These are phyloP conservation scores for Sebastes nivosus DNA, from an alignment of 2,797 vertebrate species.

Conservation along the genomic window DNA sequence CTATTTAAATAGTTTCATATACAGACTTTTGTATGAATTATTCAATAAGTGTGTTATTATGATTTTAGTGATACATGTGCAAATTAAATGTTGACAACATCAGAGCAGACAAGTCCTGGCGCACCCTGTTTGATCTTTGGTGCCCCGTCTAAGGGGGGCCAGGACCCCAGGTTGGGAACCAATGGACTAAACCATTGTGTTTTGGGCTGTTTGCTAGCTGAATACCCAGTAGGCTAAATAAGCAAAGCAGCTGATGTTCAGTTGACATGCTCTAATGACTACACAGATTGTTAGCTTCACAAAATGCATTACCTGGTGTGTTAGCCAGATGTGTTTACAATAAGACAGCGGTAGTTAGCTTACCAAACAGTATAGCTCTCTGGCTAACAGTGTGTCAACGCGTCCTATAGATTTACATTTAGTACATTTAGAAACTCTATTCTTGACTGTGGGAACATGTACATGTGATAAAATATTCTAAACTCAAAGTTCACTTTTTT, in stretches of 20 bases:
- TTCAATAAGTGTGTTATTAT: no score
- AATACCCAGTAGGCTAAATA: constrained; percentile 8
- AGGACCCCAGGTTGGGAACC: no score
- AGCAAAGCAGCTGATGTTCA: not conserved
- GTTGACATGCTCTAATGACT: not conserved
- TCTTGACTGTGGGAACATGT: not conserved
- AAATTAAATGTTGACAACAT: no score
- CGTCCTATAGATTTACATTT: not conserved
- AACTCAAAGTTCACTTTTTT: not conserved
- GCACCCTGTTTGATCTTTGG: no score
- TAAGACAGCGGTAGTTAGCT: not conserved
- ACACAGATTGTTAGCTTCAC: not conserved
- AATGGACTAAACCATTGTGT: not conserved
- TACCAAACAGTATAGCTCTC: not conserved
- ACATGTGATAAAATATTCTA: not conserved
- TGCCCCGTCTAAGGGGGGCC: no score
- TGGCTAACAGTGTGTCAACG: not conserved
- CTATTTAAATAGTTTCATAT: no score
- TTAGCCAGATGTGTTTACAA: not conserved
- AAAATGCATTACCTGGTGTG: not conserved
- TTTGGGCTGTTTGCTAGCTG: not conserved
- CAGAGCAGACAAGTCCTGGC: no score
- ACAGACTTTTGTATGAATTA: no score
- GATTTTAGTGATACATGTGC: no score
- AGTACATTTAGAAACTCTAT: not conserved